Evolutionary conservation across 1,140 invertebrate species (phyloP).

Genomic region (Bombus turneri): DNA sequence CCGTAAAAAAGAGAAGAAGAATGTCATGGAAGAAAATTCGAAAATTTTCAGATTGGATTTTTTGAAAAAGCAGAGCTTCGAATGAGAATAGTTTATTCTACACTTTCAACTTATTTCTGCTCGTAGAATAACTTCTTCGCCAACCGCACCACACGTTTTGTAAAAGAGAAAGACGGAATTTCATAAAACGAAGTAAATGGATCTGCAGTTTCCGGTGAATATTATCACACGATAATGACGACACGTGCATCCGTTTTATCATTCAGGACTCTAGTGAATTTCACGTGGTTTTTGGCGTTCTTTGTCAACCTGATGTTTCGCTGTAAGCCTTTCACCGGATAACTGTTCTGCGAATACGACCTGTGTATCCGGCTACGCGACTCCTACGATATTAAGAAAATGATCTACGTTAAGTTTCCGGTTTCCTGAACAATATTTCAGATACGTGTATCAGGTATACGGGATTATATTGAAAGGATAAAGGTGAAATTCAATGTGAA

Average conservation of each 20-base stretch:
- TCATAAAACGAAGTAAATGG: not conserved
- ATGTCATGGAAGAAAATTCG: too few relatives aligned
- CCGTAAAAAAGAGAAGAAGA: too few relatives aligned
- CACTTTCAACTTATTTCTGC: too few relatives aligned
- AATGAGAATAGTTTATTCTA: too few relatives aligned
- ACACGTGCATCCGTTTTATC: not conserved
- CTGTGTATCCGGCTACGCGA: not conserved
- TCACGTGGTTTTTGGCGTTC: not conserved
- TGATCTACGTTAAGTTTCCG: not conserved
- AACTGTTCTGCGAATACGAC: not conserved
- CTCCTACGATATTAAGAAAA: not conserved
- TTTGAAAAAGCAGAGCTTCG: fast-evolving
- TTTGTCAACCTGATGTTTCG: not conserved
- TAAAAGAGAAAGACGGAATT: too few relatives aligned
- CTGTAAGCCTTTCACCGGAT: not conserved
- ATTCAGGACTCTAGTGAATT: not conserved
- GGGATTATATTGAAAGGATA: not conserved
- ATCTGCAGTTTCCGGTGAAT: not conserved
- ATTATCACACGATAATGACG: conserved; percentile 7
- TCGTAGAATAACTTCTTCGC: too few relatives aligned
- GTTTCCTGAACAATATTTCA: not conserved
- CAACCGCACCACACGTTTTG: too few relatives aligned
- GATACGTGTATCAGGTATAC: not conserved
- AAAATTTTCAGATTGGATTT: too few relatives aligned
- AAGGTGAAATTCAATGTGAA: not conserved